phyloP scores from a whole-genome alignment of 2,888 invertebrate genomes.

The Oxystoma pomonae region DNA sequence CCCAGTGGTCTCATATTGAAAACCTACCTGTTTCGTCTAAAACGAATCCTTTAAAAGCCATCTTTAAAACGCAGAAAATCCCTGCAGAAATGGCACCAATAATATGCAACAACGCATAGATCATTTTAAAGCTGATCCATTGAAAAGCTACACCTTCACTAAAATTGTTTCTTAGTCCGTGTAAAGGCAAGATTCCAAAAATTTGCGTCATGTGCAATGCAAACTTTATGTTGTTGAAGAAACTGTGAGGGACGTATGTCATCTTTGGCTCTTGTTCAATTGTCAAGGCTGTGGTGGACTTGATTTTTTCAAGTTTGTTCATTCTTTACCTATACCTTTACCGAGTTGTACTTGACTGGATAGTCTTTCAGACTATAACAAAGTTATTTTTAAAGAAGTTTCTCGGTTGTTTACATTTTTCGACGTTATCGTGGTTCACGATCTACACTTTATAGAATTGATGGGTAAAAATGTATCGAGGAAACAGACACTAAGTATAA shows the following conservation, averaged over 20 bases:
- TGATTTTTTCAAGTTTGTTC: background rate
- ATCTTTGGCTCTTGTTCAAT: background rate
- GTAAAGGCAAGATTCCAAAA: conserved; percentile 40
- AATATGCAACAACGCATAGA: conserved; percentile 33
- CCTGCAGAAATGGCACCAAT: conserved; percentile 30
- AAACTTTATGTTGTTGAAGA: conserved; percentile 36
- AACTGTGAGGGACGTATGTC: conserved; percentile 19
- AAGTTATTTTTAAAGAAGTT: no score
- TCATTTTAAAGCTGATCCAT: conserved; percentile 32
- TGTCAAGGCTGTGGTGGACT: background rate
- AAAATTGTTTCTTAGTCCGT: conserved; percentile 12
- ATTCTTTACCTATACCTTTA: no score
- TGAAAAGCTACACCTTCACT: conserved; percentile 23
- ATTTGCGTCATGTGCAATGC: conserved; percentile 35
- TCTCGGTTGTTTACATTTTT: no score
- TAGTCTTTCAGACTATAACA: no score
- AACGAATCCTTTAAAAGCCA: conserved; percentile 33
- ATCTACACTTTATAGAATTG: no score
- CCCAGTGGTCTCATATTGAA: no score
- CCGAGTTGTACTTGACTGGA: no score
- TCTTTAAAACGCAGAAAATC: conserved; percentile 34
- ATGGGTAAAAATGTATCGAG: no score
- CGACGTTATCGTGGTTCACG: no score
- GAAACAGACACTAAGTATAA: no score
- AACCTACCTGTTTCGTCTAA: conserved; percentile 39